Conservation (phyloP, 2,113 vertebrate species). For the Tragulus kanchil region DNA sequence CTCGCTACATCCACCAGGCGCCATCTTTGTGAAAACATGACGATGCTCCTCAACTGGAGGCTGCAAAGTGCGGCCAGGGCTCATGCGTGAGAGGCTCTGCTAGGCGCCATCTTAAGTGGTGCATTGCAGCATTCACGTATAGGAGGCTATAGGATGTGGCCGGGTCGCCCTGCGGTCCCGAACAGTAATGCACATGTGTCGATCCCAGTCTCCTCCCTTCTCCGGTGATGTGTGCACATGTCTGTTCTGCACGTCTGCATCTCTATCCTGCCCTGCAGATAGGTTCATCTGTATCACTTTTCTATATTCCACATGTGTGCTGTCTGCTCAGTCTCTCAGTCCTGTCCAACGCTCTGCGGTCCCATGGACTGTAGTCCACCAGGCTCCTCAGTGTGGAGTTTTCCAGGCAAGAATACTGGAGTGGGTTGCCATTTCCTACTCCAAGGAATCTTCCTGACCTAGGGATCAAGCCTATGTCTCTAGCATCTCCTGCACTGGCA, state of each 20-base stretch:
- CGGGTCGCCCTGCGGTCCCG: too few relatives aligned
- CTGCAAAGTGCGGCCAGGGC: too few relatives aligned
- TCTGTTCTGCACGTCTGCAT: background rate
- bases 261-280: background rate
- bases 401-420: background rate
- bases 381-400: background rate
- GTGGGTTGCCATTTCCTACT: background rate
- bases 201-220: background rate
- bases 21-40: too few relatives aligned
- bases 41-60: too few relatives aligned
- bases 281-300: background rate
- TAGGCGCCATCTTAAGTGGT: too few relatives aligned
- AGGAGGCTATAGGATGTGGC: too few relatives aligned
- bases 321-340: background rate
- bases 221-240: background rate
- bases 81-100: too few relatives aligned
- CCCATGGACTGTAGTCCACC: background rate
- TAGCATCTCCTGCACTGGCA: background rate
- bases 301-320: background rate
- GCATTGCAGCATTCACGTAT: too few relatives aligned
- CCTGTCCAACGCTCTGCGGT: accelerated
- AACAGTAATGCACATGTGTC: background rate
- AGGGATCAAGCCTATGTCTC: background rate
- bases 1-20: too few relatives aligned
- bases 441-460: background rate